phyloP scores from a whole-genome alignment of 2,888 invertebrate genomes.

The Esperia sulphurella region DNA sequence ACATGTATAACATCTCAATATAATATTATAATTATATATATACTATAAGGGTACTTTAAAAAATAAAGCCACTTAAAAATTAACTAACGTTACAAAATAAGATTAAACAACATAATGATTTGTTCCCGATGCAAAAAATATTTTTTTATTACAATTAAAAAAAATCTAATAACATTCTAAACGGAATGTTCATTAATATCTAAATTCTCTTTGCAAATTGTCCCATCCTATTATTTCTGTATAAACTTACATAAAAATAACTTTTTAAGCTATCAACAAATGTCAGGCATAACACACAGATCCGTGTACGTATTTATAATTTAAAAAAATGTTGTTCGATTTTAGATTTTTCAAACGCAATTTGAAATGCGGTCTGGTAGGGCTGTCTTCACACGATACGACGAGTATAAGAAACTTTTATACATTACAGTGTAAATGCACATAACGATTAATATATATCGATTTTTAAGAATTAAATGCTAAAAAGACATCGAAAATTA shows the following conservation, averaged over 20 bases:
- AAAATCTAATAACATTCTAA: conserved; percentile 78
- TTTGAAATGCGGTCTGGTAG: conserved; percentile 74
- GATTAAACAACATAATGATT: conserved; percentile 79
- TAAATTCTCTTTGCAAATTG: conserved; percentile 79
- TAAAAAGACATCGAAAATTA: conserved; percentile 71
- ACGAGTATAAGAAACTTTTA: conserved; percentile 30
- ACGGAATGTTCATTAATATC: conserved; percentile 76
- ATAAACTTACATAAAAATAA: conserved; percentile 76
- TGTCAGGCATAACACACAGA: conserved; percentile 68
- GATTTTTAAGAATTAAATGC: conserved; percentile 57
- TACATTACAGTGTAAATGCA: conserved; percentile 63
- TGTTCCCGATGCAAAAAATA: conserved; percentile 76
- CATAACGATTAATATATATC: conserved; percentile 57
- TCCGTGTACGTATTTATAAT: conserved; percentile 54
- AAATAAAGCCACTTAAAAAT: conserved; percentile 76
- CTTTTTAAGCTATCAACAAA: conserved; percentile 73
- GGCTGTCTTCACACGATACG: conserved; percentile 54
- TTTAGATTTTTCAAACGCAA: conserved; percentile 34
- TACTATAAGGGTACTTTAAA: conserved; percentile 61
- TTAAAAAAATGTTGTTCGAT: conserved; percentile 59
- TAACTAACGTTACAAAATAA: conserved; percentile 79
- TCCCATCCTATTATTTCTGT: conserved; percentile 77
- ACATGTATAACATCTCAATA: conserved; percentile 77
- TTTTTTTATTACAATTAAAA: conserved; percentile 52
- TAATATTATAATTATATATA: conserved; percentile 63